Evolutionary conservation across 2,888 invertebrate genomes (phyloP), one percentile per base, ranked within the genome.

Genomic region (Gastracanthus pulcherrimus): DNA sequence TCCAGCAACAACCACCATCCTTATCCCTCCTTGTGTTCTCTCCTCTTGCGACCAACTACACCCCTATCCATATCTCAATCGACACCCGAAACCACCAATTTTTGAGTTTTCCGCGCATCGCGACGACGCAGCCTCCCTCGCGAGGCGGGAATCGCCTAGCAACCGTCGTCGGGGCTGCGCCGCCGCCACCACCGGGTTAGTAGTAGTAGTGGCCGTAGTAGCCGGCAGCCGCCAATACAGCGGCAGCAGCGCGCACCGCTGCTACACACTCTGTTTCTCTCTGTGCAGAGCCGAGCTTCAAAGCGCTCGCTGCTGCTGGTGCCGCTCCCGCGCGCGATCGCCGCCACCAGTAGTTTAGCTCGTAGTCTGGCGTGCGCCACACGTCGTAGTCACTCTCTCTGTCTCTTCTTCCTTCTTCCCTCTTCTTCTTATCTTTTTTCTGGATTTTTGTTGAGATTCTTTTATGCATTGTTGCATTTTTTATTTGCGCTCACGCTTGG

Each of bases 321-420:
- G 84, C 80, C 81, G 81, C 83, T 76, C 82, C 84, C 83, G 82
- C 86, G 83, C 82, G 84, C 86, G 86, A 85, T 84, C 85, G 85
- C 84, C 87, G 84, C 84, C 85, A 84, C 84, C 87, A 84, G 86
- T 89, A 89, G 89, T 87, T 87, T 88, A 88, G 89, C 87, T 87
- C 87, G 87, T 87, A 88, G 88, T 86, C 86, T 86, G 83, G 70
- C 74, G 34, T 64, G 77, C 62, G 77, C 41, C 23, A 36, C 81
- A 38, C 76, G 38, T 58, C 76, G 19, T 58, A 58, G 19, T 34
- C 16, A 48, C 78, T n/a, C 60, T 70, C 31, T 62, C 36, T 55
- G 19, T 79, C 66, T 38, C 26, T 16, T 58, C 23, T 26, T 29
- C 29, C 70, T 76, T 29, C 31, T 55, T 64, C 26, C 9, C 23